Evolutionary conservation across 2,888 invertebrate genomes (phyloP).

Genomic region (Nomada flava): DNA sequence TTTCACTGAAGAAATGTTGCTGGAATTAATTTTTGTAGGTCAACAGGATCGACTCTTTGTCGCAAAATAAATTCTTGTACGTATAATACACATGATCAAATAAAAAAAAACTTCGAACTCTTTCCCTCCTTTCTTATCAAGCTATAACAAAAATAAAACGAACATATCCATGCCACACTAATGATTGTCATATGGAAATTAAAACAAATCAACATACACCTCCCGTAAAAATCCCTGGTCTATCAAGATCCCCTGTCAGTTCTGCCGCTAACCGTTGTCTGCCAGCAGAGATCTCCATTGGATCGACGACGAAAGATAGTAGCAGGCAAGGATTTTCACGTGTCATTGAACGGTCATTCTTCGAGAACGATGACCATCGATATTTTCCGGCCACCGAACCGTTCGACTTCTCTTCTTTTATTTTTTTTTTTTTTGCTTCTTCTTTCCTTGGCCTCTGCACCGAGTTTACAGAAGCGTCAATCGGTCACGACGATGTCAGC

Average conservation of each 20-base stretch:
- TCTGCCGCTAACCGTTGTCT: conserved; percentile 1
- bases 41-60: no score
- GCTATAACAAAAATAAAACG: not conserved
- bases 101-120: no score
- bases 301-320: conserved; percentile 22
- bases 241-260: conserved; percentile 7
- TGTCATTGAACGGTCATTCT: conserved; percentile 59
- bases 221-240: not conserved
- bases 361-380: conserved; percentile 61
- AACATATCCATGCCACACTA: not conserved
- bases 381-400: conserved; percentile 51
- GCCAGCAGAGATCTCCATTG: conserved; percentile 27
- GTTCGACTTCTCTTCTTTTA: not conserved
- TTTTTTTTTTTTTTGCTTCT: not conserved
- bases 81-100: no score
- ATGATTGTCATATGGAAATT: not conserved
- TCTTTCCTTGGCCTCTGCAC: conserved; percentile 6
- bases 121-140: not conserved
- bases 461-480: conserved; percentile 68
- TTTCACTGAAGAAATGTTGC: no score
- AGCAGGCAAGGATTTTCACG: conserved; percentile 48
- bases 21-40: no score
- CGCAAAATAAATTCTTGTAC: no score
- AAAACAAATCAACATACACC: not conserved
- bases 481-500: conserved; percentile 62